These are phyloP conservation scores for Drosophila subsilvestris DNA, from an alignment of 2,888 invertebrate genomes.

Conservation along the genomic window DNA sequence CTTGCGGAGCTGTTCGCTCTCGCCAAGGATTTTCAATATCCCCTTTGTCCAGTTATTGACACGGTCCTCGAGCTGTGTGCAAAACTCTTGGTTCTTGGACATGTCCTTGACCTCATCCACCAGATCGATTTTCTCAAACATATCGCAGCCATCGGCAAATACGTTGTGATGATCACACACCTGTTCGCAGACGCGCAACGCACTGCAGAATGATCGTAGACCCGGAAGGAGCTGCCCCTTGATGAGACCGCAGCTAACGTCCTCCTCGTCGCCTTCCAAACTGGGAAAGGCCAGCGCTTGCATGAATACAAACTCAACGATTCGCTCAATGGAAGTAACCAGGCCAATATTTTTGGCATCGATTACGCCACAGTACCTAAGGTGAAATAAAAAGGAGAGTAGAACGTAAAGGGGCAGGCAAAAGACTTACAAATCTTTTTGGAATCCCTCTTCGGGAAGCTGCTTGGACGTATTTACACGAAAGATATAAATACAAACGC, in stretches of 20 bases:
- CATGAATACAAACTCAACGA: constrained; percentile 95
- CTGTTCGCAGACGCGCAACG: constrained; percentile 93
- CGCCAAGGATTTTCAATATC: constrained; percentile 92
- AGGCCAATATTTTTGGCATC: constrained; percentile 91
- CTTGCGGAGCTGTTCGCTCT: constrained; percentile 95
- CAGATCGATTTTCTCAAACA: constrained; percentile 87
- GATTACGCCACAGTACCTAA: constrained; percentile 91
- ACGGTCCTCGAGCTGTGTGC: constrained; percentile 88
- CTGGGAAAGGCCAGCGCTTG: constrained; percentile 93
- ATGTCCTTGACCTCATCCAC: constrained; percentile 89
- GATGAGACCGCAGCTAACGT: constrained; percentile 90
- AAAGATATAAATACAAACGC: constrained; percentile 93
- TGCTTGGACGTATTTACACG: constrained; percentile 93
- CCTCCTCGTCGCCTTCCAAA: constrained; percentile 92
- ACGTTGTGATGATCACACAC: constrained; percentile 91
- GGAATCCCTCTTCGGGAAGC: constrained; percentile 96
- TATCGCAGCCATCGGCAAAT: constrained; percentile 89
- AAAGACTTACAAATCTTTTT: constrained; percentile 89
- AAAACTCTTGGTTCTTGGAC: constrained; percentile 88
- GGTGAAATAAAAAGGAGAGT: not conserved
- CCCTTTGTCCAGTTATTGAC: constrained; percentile 92
- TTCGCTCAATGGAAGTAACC: constrained; percentile 93
- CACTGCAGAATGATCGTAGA: constrained; percentile 93
- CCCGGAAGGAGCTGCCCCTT: constrained; percentile 93
- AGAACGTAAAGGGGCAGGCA: not conserved